Base-by-base conservation (phyloP, 2,888 invertebrate species). In the Euplagia quadripunctaria region DNA sequence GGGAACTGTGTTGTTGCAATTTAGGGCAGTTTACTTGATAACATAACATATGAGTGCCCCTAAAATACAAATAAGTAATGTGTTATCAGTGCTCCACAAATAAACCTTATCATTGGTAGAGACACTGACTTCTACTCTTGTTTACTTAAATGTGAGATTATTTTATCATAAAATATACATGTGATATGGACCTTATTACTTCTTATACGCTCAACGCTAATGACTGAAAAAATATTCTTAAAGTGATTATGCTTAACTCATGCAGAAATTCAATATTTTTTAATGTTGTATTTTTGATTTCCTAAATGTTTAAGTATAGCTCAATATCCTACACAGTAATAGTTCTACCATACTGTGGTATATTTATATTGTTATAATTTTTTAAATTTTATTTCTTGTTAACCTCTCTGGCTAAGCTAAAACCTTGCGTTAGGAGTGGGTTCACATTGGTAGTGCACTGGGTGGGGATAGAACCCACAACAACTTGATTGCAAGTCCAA, bases 51-150 rank as follows among this genome's bases (percentile, higher is more conserved):
- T 17, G 31, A 8, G 70, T 12, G 70, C 41, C 74, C 73, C 75
- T 31, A 68, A 81, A 80, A 74, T 82, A 71, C 68, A 81, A 83
- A 80, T 79, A 78, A 49, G 70, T 64, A 68, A 6, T 16, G 42
- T 55, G 75, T 87, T 89, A 90, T 91, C 90, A 85, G 71, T 70
- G 58, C 73, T 70, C 72, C 72, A 84, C 83, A 85, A 77, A 87
- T 82, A 89, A 82, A 84, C 71, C 70, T 89, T 90, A 91, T 91
- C 88, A 82, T 68, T 73, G 80, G 70, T 81, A 80, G 74, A 85
- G 82, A 82, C 78, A 79, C 77, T 81, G 75, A 80, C 82, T 80
- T 72, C 70, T 73, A 82, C 70, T 55, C 76, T 73, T 81, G 76
- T 85, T 86, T 82, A 84, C 81, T 80, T 68, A 70, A 79, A 66